phyloP scores from a whole-genome alignment of 2,888 invertebrate species.

The Osedax frankpressi region DNA sequence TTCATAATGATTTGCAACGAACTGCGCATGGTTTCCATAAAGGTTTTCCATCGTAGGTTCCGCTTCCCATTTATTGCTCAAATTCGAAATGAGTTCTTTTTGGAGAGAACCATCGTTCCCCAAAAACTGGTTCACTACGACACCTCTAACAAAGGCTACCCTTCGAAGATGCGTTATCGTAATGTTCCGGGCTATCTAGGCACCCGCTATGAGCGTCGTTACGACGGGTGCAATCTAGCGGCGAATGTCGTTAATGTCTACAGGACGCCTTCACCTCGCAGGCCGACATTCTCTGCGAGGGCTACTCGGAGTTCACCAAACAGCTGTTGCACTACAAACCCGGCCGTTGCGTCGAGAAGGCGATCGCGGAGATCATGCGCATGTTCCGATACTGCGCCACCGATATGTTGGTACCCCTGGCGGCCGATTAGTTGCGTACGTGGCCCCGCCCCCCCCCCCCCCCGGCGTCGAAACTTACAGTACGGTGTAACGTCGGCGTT shows the following conservation, averaged over 20 bases:
- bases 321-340: neutral
- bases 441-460: too few species aligned
- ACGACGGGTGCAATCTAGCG: too few species aligned
- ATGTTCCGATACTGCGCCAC: neutral
- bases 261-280: neutral
- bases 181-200: too few species aligned
- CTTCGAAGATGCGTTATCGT: too few species aligned
- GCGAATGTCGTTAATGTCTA: too few species aligned
- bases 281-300: neutral
- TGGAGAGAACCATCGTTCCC: neutral
- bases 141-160: too few species aligned
- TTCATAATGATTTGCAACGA: neutral
- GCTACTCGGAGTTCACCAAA: neutral
- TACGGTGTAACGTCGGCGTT: too few species aligned
- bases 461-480: too few species aligned
- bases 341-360: neutral
- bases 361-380: neutral
- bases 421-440: neutral
- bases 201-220: too few species aligned
- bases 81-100: too few species aligned
- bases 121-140: too few species aligned
- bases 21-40: neutral
- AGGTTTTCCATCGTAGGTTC: neutral
- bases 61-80: too few species aligned
- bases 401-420: neutral